phyloP scores from a whole-genome alignment of 2,797 vertebrate species.

The Argentina silus region DNA sequence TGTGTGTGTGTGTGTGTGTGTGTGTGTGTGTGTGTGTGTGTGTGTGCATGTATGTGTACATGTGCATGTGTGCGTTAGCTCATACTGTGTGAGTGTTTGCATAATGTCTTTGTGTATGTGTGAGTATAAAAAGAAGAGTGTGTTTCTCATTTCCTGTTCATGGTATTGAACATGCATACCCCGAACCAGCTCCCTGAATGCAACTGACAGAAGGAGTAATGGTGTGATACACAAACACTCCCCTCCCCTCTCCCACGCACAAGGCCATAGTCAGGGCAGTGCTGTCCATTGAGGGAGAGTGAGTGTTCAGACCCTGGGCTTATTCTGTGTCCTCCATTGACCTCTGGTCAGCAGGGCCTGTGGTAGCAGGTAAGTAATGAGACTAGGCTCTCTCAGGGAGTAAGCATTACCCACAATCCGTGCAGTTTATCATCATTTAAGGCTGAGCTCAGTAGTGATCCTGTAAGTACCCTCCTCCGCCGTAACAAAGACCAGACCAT shows the following conservation, averaged over 20 bases:
- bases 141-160: slow-evolving; percentile 6
- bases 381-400: slow-evolving; percentile 16
- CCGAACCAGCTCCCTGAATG: not conserved
- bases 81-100: slow-evolving; percentile 49
- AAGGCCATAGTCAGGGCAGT: not conserved
- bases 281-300: slow-evolving; percentile 8
- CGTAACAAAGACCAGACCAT: slow-evolving; percentile 70
- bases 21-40: slow-evolving; percentile 13
- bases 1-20: slow-evolving; percentile 15
- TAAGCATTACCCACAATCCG: slow-evolving; percentile 57
- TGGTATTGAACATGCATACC: not conserved
- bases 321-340: slow-evolving; percentile 29
- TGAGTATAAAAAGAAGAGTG: not conserved
- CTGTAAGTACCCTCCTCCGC: slow-evolving; percentile 57
- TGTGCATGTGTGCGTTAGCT: slow-evolving; percentile 45
- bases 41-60: slow-evolving; percentile 4
- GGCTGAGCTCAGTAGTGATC: slow-evolving; percentile 64
- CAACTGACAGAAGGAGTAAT: not conserved
- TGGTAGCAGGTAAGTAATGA: slow-evolving; percentile 29
- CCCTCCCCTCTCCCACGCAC: slow-evolving; percentile 27
- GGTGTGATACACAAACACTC: slow-evolving; percentile 37
- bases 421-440: slow-evolving; percentile 69
- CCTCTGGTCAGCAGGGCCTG: slow-evolving; percentile 13
- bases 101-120: not conserved
- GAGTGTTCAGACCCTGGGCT: slow-evolving; percentile 2